Evolutionary conservation across 2,888 invertebrate genomes (phyloP), one percentile per base, ranked within the genome.

Genomic region (Balanococcus diminutus): DNA sequence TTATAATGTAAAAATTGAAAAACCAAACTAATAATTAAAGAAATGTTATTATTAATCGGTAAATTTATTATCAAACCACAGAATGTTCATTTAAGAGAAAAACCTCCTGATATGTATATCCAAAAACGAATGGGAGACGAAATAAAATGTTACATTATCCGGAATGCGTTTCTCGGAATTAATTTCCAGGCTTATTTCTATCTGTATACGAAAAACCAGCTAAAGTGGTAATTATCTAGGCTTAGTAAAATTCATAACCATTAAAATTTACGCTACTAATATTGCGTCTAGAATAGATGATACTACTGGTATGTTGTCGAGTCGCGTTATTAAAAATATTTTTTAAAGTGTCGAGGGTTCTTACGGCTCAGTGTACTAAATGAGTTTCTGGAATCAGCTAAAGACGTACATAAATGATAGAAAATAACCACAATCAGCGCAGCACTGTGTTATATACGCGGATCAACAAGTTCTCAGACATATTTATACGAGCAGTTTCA

Each of bases 221-320:
- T 31, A 72, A 72, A 72, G 28, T 72, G 72, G 72, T 72, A 72
- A 72, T 72, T 16, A 31, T 72, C 16, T 72, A 28, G 72, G 31
- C 72, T 28, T 25, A 31, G 11, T 72, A 31, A 72, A 72, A 72
- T 72, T 72, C 72, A 72, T 72, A 72, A 72, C 72, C 72, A 31
- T 72, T 72, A 72, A 72, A 72, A 28, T 72, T 72, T 72, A 72
- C 72, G 72, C 72, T 22, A 56, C 56, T 56, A 56, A 56, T 56
- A 56, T 56, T 22, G 56, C 56, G 56, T 11, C 56, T 56, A 56
- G 19, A 56, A 56, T 22, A 56, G 56, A 56, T 22, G 22, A 56
- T 56, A 56, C 22, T 11, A 39, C 11, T 8, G 39, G 22, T 56
- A 56, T 22, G 56, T 56, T 42, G 42, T 42, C 56, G 56, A 56